Evolutionary conservation across 2,797 vertebrate genomes (phyloP).

Genomic region (Otus scops): DNA sequence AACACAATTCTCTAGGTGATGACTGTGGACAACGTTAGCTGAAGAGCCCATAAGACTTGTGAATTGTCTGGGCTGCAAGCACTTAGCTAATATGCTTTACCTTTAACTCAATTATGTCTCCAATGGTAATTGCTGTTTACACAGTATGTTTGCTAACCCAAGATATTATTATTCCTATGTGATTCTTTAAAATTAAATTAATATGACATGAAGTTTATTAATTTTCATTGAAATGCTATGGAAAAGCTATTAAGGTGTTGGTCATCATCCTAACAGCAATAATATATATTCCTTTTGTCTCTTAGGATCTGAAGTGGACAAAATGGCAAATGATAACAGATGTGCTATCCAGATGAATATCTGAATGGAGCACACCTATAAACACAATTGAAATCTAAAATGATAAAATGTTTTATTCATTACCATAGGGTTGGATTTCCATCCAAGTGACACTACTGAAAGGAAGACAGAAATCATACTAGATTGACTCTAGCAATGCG

Average conservation of each 20-base stretch:
- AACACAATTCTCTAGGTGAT: background rate
- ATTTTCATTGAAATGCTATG: background rate
- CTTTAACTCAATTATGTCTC: background rate
- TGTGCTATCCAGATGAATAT: background rate
- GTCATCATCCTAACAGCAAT: background rate
- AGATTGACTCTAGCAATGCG: background rate
- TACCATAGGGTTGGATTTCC: background rate
- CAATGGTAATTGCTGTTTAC: background rate
- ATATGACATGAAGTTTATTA: background rate
- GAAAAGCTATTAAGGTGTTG: background rate
- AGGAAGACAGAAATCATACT: background rate
- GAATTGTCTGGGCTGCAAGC: background rate
- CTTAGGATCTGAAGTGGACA: background rate
- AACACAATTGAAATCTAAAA: background rate
- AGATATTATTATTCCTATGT: background rate
- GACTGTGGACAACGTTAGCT: background rate
- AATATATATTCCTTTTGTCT: background rate
- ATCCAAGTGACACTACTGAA: background rate
- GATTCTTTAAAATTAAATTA: conserved; percentile 5
- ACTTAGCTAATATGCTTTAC: background rate
- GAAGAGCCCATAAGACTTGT: background rate
- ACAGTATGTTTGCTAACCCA: background rate
- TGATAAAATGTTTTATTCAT: background rate
- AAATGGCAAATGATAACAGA: background rate
- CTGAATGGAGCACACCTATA: background rate